Percentiles rank a stretch among this genome's conserved stretches.
phyloP scores from a whole-genome alignment of 37 sponge, comb jelly and placozoan species.

The Spongilla lacustris region DNA sequence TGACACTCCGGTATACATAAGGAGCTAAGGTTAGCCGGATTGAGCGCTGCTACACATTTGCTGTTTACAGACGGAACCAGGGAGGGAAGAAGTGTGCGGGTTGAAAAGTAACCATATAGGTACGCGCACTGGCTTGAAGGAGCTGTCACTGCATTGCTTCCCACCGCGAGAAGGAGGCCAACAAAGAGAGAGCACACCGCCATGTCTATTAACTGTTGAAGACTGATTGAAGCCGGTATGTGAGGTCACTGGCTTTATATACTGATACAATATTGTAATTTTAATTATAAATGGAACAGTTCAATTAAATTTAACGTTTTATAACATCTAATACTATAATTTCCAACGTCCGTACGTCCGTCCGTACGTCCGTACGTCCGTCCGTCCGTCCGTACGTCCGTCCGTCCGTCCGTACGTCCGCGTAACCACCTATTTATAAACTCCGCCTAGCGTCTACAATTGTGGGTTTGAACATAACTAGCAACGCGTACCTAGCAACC shows the following conservation, averaged over 20 bases:
- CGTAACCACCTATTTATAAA: too few species aligned
- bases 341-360: too few species aligned
- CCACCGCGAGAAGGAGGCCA: not conserved
- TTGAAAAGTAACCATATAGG: not conserved
- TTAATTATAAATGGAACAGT: too few species aligned
- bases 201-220: constrained; percentile 1
- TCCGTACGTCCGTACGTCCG: too few species aligned
- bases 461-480: too few species aligned
- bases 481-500: too few species aligned
- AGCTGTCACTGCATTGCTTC: constrained; percentile 1
- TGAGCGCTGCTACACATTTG: constrained; percentile 1
- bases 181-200: not conserved
- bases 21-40: not conserved
- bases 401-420: too few species aligned
- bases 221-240: not conserved
- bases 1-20: not conserved
- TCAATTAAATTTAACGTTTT: too few species aligned
- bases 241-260: not conserved
- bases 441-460: too few species aligned
- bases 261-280: not conserved
- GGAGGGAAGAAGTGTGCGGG: not conserved
- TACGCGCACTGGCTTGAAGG: constrained; percentile 1
- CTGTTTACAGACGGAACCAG: constrained; percentile 1
- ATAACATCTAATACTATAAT: too few species aligned
- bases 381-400: too few species aligned